Base-by-base conservation (phyloP, 2,888 invertebrate species). In the Spodoptera exigua region DNA sequence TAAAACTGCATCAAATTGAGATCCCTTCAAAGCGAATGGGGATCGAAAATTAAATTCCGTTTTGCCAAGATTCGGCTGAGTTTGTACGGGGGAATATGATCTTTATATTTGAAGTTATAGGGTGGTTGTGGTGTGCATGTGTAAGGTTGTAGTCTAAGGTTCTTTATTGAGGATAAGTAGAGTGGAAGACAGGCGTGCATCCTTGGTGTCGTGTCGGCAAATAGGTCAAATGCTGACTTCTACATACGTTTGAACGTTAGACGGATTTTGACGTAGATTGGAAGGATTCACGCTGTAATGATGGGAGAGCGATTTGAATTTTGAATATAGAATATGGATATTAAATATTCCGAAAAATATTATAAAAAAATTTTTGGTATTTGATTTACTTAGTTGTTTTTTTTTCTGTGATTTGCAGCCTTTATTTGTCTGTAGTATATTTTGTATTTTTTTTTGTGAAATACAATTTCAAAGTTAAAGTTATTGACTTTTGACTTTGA, bases 161-260 rank as follows among this genome's bases (percentile, higher is more conserved):
- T 72, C 66, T 74, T 61, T 70, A 73, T 73, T 63, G 73, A 39
- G 61, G 73, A 52, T 54, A 72, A 74, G 60, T 68, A 54, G 73
- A 21, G 57, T 65, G 69, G 48, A 61, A 75, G 64, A 59, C 44
- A 48, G 52, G 44, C 44, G 52, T 66, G 74, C 74, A 76, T 72
- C 61, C 52, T 64, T 27, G 13, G 18, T 58, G 61, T 66, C 53
- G 59, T 51, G 17, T 47, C 3, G 14, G 51, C 43, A 68, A 72
- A 16, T 68, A 66, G 68, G 72, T 68, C 68, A 72, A 1, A 37
- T 52, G 16, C 16, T 41, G 67, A 59, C n/a, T 14, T 34, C 59
- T 47, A 41, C 46, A 46, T 44, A 39, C n/a, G 37, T 71, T 34
- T 53, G 67, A 53, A n/a, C 34, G 32, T n/a, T 14, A 10, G 46